Evolutionary conservation across 2,888 invertebrate genomes (phyloP).

Genomic region (Stegana nigrithorax): DNA sequence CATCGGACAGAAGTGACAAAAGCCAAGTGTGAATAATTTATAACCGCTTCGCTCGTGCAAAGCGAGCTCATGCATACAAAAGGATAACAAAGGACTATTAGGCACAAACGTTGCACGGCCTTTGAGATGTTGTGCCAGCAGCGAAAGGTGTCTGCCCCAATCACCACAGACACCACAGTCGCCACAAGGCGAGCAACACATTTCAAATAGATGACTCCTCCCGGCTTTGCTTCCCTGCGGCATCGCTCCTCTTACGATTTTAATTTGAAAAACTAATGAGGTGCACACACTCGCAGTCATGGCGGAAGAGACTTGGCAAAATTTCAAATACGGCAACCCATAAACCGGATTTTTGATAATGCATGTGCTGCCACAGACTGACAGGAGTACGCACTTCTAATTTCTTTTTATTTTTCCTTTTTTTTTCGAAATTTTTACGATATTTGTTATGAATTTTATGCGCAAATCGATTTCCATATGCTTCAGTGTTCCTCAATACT

Average conservation of each 20-base stretch:
- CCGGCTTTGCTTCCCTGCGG: neutral
- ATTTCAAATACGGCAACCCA: too few relatives aligned
- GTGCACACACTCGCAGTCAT: too few relatives aligned
- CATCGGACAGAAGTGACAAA: slow-evolving; percentile 33
- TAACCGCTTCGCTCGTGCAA: slow-evolving; percentile 41
- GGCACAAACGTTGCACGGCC: neutral
- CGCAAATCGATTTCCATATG: slow-evolving; percentile 25
- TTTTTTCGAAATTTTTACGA: slow-evolving; percentile 14
- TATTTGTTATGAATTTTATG: slow-evolving; percentile 19
- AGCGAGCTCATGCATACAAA: slow-evolving; percentile 10
- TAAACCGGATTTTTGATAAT: too few relatives aligned
- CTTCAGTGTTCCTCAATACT: neutral
- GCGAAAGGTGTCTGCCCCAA: neutral
- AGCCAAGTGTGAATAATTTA: slow-evolving; percentile 45
- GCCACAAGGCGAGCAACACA: neutral
- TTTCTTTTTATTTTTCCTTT: too few relatives aligned
- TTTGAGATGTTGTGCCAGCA: neutral
- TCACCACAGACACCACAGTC: neutral
- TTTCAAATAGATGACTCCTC: too few relatives aligned
- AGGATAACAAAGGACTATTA: neutral
- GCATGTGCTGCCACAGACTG: too few relatives aligned
- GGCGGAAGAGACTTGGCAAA: too few relatives aligned
- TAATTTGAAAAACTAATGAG: slow-evolving; percentile 6
- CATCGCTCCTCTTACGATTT: neutral
- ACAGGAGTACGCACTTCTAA: too few relatives aligned